Percentiles rank a stretch among this genome's conserved stretches.
phyloP scores from a whole-genome alignment of 2,888 invertebrate genomes.

The Punctoribates punctum region DNA sequence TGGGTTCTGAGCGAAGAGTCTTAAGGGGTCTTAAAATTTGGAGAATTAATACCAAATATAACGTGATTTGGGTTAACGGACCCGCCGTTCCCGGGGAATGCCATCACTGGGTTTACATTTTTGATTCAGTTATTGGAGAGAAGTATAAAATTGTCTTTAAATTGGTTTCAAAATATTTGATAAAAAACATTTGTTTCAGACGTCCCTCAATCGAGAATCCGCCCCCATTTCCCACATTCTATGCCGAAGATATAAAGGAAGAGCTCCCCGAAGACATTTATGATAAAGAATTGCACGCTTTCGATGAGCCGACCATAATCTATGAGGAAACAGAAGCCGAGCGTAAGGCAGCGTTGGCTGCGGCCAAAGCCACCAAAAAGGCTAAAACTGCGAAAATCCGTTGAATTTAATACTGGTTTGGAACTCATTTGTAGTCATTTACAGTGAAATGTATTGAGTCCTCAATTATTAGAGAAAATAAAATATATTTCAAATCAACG shows the following conservation, averaged over 20 bases:
- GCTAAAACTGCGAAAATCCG: constrained; percentile 35
- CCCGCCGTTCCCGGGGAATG: constrained; percentile 75
- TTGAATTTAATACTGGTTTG: background rate
- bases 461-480: background rate
- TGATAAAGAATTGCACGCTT: constrained; percentile 70
- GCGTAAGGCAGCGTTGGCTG: constrained; percentile 40
- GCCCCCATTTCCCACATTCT: constrained; percentile 77
- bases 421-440: background rate
- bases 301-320: constrained; percentile 67
- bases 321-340: constrained; percentile 56
- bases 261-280: constrained; percentile 67
- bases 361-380: constrained; percentile 43
- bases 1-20: constrained; percentile 70
- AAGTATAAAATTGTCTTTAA: constrained; percentile 54
- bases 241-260: constrained; percentile 60
- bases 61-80: constrained; percentile 83
- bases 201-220: constrained; percentile 52
- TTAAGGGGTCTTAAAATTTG: constrained; percentile 64
- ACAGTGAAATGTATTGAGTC: too few species aligned
- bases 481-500: background rate
- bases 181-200: constrained; percentile 41
- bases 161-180: constrained; percentile 24
- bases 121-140: constrained; percentile 69
- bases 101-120: constrained; percentile 72
- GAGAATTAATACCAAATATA: constrained; percentile 89